Evolutionary conservation across 2,888 invertebrate species (phyloP), one percentile per base, ranked within the genome.

Genomic region (Calameuta idolon): DNA sequence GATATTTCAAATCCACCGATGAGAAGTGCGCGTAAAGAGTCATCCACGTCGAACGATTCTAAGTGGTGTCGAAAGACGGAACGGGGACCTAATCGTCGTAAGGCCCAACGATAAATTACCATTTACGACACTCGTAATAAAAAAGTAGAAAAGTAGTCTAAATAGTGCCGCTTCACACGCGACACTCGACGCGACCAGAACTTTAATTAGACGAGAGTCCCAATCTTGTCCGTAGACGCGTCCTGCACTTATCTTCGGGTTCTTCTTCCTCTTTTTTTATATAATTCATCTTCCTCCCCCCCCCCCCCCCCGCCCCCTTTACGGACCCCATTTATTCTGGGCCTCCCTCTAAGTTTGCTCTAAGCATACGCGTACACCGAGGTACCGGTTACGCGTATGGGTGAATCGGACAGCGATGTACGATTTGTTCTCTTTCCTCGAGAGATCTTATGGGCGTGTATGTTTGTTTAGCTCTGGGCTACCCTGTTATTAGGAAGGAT

Each of bases 381-480:
- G 76, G 75, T 23, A 55, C 55, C 23, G 23, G 55, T 79, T 76
- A 85, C 87, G 86, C 87, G 55, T 55, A 9, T 55, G 15, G 55
- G 55, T 23, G 55, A 55, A 55, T 55, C 55, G 55, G 55, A 55
- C 55, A 9, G 23, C 23, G 2, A 55, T 23, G 55, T 0, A 55
- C 23, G 23, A 55, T 55, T 55, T 55, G 0, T 55, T 55, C 55
- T 55, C 55, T 55, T 55, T 55, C 55, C 55, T 55, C 55, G 83
- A 88, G 88, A 89, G 85, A 87, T 87, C 88, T 90, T 89, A 90
- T 88, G 91, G 91, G 91, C 91, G 91, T 91, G 91, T 91, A 91
- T 91, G 91, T 91, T 91, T 91, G 91, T 91, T 91, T 91, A 91
- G 90, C 89, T 85, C 84, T 85, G 85, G 82, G 84, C 81, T 88